Evolutionary conservation across 1,140 invertebrate genomes (phyloP).

Genomic region (Drosophila sp.): DNA sequence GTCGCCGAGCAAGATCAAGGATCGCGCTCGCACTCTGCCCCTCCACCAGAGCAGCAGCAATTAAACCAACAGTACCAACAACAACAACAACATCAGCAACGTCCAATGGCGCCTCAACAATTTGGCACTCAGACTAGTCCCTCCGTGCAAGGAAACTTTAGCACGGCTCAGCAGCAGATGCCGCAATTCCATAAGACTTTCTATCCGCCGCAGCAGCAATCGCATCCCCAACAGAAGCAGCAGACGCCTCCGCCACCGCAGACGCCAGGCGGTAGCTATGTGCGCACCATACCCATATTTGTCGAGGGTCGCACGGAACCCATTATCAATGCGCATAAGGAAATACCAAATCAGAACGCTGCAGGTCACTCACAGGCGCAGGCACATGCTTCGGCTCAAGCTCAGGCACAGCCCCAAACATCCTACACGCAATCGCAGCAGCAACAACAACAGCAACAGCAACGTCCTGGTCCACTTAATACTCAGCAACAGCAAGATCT

Average conservation of each 20-base stretch:
- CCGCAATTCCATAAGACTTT: constrained; percentile 67
- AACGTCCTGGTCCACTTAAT: constrained; percentile 66
- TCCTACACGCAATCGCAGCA: constrained; percentile 83
- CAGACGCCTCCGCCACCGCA: constrained; percentile 70
- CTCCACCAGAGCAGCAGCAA: constrained; percentile 78
- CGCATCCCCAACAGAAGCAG: constrained; percentile 82
- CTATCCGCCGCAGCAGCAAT: constrained; percentile 72
- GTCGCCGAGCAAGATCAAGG: constrained; percentile 86
- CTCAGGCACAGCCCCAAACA: constrained; percentile 24
- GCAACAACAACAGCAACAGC: constrained; percentile 70
- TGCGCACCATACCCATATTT: constrained; percentile 94
- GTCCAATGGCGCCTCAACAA: constrained; percentile 48
- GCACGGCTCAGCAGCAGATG: constrained; percentile 43
- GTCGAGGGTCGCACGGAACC: constrained; percentile 93
- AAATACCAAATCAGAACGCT: constrained; percentile 82
- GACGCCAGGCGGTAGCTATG: constrained; percentile 81
- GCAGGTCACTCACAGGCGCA: constrained; percentile 84
- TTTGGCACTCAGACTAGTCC: constrained; percentile 78
- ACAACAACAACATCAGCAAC: constrained; percentile 56
- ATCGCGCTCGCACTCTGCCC: constrained; percentile 85
- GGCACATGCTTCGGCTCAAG: constrained; percentile 77
- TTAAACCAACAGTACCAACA: constrained; percentile 86
- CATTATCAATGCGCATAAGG: constrained; percentile 87
- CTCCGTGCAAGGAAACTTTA: constrained; percentile 46
- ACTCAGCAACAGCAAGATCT: constrained; percentile 60